phyloP scores from a whole-genome alignment of 2,888 invertebrate species.

The Athalia rosae region DNA sequence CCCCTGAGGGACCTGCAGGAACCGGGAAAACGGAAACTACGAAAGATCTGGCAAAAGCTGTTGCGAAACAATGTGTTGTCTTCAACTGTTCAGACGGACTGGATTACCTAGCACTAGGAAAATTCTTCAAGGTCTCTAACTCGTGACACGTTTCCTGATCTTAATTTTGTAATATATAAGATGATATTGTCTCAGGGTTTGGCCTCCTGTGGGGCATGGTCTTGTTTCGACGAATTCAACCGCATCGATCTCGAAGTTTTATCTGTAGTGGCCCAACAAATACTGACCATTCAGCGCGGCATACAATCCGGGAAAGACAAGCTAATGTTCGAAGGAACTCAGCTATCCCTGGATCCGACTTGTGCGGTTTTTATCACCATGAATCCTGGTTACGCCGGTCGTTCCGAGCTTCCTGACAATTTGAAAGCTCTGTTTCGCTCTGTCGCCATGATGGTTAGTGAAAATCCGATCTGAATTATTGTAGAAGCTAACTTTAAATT shows the following conservation, averaged over 20 bases:
- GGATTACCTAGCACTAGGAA: conserved; percentile 80
- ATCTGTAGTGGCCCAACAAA: conserved; percentile 80
- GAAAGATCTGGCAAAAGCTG: conserved; percentile 81
- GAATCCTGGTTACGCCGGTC: conserved; percentile 78
- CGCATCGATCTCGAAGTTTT: conserved; percentile 78
- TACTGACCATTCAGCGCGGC: conserved; percentile 77
- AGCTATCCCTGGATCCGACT: conserved; percentile 76
- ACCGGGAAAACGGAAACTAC: conserved; percentile 80
- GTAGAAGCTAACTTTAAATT: not conserved
- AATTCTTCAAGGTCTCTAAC: conserved; percentile 74
- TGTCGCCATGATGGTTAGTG: conserved; percentile 79
- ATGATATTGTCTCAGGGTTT: conserved; percentile 75
- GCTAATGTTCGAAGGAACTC: conserved; percentile 77
- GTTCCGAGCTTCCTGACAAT: conserved; percentile 79
- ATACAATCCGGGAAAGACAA: conserved; percentile 73
- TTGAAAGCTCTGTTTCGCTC: conserved; percentile 78
- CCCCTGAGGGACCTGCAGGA: conserved; percentile 77
- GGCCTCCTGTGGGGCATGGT: conserved; percentile 78
- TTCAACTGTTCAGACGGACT: conserved; percentile 82
- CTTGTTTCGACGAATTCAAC: conserved; percentile 80
- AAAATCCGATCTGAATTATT: not conserved
- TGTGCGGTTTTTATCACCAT: conserved; percentile 79
- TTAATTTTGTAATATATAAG: not conserved
- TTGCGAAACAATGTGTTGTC: conserved; percentile 81
- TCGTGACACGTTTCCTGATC: not conserved